phyloP scores from a whole-genome alignment of 2,888 invertebrate genomes.

The Minunthozetes semirufus region DNA sequence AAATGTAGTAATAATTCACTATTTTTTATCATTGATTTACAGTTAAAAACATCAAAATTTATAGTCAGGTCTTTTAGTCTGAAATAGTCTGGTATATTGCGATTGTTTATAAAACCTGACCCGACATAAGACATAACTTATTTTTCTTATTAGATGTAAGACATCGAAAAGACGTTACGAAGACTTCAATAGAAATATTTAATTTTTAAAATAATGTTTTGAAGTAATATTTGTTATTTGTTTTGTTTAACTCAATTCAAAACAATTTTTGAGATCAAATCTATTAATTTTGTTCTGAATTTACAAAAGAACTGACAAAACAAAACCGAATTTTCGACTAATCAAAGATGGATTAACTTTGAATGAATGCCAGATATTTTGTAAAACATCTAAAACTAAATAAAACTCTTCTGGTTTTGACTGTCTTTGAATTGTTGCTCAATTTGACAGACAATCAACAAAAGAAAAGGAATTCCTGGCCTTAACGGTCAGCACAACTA shows the following conservation, averaged over 20 bases:
- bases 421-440: background rate
- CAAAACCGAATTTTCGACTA: background rate
- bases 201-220: no score
- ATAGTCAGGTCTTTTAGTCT: background rate
- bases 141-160: no score
- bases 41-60: background rate
- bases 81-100: background rate
- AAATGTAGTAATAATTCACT: conserved; percentile 12
- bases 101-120: no score
- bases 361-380: background rate
- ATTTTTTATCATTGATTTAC: background rate
- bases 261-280: background rate
- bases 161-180: no score
- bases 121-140: no score
- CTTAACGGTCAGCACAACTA: background rate
- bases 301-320: background rate
- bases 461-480: background rate
- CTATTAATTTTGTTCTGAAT: background rate
- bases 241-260: no score
- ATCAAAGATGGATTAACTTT: background rate
- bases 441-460: background rate
- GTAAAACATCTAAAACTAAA: background rate
- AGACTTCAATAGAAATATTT: no score
- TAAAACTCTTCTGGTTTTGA: background rate
- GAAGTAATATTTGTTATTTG: no score